A percentile compares a stretch with the other conserved stretches of the same genome.
phyloP scores from a whole-genome alignment of 2,113 vertebrate species.

The Dicerorhinus sumatrensis region DNA sequence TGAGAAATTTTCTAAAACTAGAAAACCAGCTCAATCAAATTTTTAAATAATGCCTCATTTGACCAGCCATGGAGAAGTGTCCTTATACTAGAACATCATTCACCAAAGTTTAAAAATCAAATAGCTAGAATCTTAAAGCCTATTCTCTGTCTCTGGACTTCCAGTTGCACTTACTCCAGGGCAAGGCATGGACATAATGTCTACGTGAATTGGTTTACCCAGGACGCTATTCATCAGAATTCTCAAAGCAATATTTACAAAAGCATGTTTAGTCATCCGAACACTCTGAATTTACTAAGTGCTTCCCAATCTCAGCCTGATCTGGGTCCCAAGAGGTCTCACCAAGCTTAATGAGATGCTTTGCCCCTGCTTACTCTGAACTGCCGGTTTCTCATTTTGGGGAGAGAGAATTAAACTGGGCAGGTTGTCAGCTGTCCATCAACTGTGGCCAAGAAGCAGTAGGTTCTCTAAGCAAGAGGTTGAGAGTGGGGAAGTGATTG shows the following conservation, averaged over 20 bases:
- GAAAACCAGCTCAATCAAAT: neutral
- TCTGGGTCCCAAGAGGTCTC: neutral
- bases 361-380: neutral
- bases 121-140: neutral
- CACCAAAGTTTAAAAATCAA: neutral
- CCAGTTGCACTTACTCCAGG: neutral
- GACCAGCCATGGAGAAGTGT: neutral
- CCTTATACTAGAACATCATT: neutral
- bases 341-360: neutral
- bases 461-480: neutral
- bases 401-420: neutral
- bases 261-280: neutral
- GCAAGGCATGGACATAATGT: neutral
- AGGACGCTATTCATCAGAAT: neutral
- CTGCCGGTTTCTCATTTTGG: neutral
- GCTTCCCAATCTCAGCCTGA: neutral
- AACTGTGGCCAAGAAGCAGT: neutral
- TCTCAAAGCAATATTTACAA: neutral
- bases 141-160: neutral
- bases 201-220: neutral
- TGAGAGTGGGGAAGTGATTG: neutral
- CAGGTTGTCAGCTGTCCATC: neutral
- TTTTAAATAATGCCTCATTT: neutral
- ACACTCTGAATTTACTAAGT: neutral
- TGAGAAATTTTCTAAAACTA: slow-evolving; percentile 25